Base-by-base conservation (phyloP, 2,888 invertebrate genomes). In the Minunthozetes semirufus region DNA sequence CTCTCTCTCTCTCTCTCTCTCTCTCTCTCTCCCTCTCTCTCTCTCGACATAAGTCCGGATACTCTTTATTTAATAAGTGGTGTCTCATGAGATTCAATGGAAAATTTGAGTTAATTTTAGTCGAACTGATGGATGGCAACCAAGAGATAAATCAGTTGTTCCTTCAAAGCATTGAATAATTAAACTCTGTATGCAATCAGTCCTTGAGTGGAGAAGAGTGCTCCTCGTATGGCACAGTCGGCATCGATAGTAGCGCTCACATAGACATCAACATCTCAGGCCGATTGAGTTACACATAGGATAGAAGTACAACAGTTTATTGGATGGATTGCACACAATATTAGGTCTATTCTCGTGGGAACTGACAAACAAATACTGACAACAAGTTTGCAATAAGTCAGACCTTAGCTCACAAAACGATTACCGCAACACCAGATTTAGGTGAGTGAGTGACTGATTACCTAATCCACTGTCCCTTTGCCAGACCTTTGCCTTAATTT, bases 141-240 rank as follows among this genome's bases (percentile, higher is more conserved):
- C 66, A 66, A 66, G 38, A 66, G 66, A 66, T 66, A 66, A 42
- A 42, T 66, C 66, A 66, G 33, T 66, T 29, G 29, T 42, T 66
- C 3, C 1, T 15, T 29, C 11, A 42, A 59, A 38, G 13, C 33
- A 66, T 19, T 66, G 33, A 66, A 59, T 59, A 22, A 59, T 59
- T 59, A 1, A 59, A 29, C 27, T 53, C 19, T 33, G 15, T 61
- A 27, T 61, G 66, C 66, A 42, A 66, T 29, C 33, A 66, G 38
- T 66, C 66, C 9, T 17, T 29, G 4, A 29, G 29, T 11, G 25
- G 4, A 22, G 9, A 13, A 13, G 25, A 11, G 59, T 25, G 56
- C n/a, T n/a, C 25, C 13, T 59, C 22, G 25, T 59, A 15, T 27
- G 29, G n/a, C n/a, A n/a, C 29, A 4, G 50, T 15, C n/a, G 50